Evolutionary conservation across 2,113 vertebrate genomes (phyloP).

Genomic region (Cygnus buccinator): DNA sequence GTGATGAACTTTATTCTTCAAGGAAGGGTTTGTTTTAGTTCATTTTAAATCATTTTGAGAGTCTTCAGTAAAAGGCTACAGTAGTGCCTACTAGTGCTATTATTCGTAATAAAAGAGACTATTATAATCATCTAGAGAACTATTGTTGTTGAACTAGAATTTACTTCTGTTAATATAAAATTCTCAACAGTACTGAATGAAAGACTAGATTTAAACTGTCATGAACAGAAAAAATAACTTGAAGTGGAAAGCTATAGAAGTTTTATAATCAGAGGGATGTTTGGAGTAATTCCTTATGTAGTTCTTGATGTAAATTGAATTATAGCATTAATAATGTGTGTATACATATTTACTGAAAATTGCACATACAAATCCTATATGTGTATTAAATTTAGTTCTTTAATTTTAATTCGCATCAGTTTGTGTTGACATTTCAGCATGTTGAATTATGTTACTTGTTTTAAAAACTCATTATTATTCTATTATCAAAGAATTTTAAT

Average conservation of each 20-base stretch:
- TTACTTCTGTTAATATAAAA: background rate
- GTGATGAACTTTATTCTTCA: background rate
- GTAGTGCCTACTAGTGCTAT: background rate
- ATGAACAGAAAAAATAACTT: background rate
- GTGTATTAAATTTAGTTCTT: background rate
- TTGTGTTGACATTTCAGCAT: background rate
- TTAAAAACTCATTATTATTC: background rate
- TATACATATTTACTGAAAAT: background rate
- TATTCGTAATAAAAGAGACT: background rate
- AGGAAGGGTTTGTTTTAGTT: background rate
- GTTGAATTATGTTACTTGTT: background rate
- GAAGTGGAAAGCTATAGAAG: background rate
- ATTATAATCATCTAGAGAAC: constrained; percentile 3
- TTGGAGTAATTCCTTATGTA: background rate
- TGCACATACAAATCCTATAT: background rate
- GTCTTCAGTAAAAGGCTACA: background rate
- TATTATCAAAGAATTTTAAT: background rate
- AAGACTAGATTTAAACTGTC: background rate
- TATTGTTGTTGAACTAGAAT: background rate
- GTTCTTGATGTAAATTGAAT: background rate
- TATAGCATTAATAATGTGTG: background rate
- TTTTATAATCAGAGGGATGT: background rate
- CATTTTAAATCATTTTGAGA: background rate
- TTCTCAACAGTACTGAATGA: background rate
- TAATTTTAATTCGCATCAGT: background rate